Base-by-base conservation (phyloP, 2,797 vertebrate genomes). In the Xenentodon cancila region DNA sequence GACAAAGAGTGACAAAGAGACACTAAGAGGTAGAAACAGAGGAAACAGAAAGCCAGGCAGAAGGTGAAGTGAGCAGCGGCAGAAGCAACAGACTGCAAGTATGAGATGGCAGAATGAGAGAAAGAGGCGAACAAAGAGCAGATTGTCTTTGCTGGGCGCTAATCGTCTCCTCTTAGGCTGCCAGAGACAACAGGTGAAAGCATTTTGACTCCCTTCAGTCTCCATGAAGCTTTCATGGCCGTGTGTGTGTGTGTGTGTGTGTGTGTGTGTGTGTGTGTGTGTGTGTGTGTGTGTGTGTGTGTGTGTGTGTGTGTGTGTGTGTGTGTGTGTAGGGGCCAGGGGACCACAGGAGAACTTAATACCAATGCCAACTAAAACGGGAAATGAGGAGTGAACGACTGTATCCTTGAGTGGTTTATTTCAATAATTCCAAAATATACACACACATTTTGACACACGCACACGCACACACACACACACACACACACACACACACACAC, bases 181-280 rank as follows among this genome's bases (percentile, higher is more conserved):
- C 92, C 92, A 93, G 90, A 91, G 90, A 90, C 90, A 92, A 93
- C 92, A 93, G 92, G 92, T 93, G 92, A 94, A 88, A 92, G 90
- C 90, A 89, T 89, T 92, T 91, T 92, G 92, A 91, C 86, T 90
- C 89, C 87, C 88, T 84, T 84, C 85, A 90, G 89, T 82, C 90
- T 91, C 85, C 89, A 91, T 75, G 80, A 85, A 85, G 81, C 91
- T 87, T 80, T 85, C 81, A 86, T 75, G 53, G 64, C 75, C 77
- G n/a, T 85, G 32, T 77, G 62, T 77, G 27, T 71, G 43, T 70
- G 52, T 63, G 62, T 68, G 67, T 59, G 66, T 73, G 72, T 76
- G 59, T 67, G 59, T 59, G 73, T 65, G 54, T 68, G 45, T 65
- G 52, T 55, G 67, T 34, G 40, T 59, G 69, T 57, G 44, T 49